Percentiles rank a stretch among this genome's conserved stretches.
Evolutionary conservation across 2,888 invertebrate species (phyloP).

Genomic region (Aspidiotus destructor): DNA sequence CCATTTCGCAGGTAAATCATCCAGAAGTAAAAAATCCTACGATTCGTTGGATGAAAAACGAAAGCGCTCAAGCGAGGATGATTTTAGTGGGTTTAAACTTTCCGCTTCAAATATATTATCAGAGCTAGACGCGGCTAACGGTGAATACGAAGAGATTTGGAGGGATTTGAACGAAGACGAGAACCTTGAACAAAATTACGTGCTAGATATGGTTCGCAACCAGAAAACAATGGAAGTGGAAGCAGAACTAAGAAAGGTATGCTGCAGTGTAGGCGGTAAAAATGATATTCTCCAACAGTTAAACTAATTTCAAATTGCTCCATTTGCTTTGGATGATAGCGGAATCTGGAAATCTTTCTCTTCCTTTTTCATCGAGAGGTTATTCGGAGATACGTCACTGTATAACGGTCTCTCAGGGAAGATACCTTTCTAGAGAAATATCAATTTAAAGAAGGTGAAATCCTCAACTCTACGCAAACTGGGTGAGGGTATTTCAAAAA

Average conservation of each 20-base stretch:
- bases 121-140: slow-evolving; percentile 59
- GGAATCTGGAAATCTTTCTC: no score
- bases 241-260: slow-evolving; percentile 62
- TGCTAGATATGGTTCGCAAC: slow-evolving; percentile 61
- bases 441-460: no score
- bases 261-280: no score
- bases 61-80: slow-evolving; percentile 52
- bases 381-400: no score
- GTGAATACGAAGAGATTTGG: slow-evolving; percentile 78
- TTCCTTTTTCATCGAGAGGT: no score
- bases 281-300: no score
- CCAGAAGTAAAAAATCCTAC: slow-evolving; percentile 22
- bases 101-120: slow-evolving; percentile 61
- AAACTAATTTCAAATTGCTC: no score
- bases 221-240: slow-evolving; percentile 77
- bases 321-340: no score
- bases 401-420: no score
- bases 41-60: slow-evolving; percentile 47
- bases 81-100: slow-evolving; percentile 57
- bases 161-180: slow-evolving; percentile 63
- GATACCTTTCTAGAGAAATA: no score
- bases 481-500: no score
- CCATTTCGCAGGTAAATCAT: slow-evolving; percentile 20
- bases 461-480: no score
- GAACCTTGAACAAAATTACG: slow-evolving; percentile 65